These are phyloP conservation scores for Luidia sarsii DNA, from an alignment of 53 echinoderm and acorn worm genomes.

Conservation along the genomic window DNA sequence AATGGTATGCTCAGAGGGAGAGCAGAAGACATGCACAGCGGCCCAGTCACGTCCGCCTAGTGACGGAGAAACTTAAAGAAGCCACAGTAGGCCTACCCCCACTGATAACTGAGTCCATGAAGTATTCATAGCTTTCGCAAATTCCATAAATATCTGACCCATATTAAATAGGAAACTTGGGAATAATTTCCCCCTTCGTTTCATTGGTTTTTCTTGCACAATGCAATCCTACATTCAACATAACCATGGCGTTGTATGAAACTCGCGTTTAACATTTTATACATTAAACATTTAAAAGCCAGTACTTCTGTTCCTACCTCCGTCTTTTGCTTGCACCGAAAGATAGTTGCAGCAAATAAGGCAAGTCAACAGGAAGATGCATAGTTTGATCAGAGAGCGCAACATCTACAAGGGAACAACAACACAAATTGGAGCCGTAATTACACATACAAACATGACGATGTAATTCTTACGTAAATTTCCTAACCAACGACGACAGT, in stretches of 20 bases:
- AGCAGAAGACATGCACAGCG: slow-evolving; percentile 27
- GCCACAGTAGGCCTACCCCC: not conserved
- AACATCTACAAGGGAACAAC: too few relatives aligned
- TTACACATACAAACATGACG: too few relatives aligned
- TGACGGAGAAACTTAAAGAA: too few relatives aligned
- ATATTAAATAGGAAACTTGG: not conserved
- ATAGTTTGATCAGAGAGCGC: not conserved
- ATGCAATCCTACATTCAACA: too few relatives aligned
- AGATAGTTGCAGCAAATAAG: not conserved
- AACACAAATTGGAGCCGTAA: too few relatives aligned
- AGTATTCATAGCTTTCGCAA: slow-evolving; percentile 36
- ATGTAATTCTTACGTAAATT: too few relatives aligned
- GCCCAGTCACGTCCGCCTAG: too few relatives aligned
- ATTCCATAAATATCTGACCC: slow-evolving; percentile 49
- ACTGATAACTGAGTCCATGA: not conserved
- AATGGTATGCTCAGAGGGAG: slow-evolving; percentile 33
- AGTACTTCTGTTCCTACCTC: slow-evolving; percentile 5
- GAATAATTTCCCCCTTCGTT: too few relatives aligned
- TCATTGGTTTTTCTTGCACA: too few relatives aligned
- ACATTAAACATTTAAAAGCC: not conserved
- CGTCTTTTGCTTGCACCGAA: slow-evolving; percentile 20
- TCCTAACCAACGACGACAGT: too few relatives aligned
- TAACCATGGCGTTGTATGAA: too few relatives aligned
- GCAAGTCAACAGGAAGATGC: not conserved
- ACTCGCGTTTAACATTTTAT: too few relatives aligned